Base-by-base conservation (phyloP, 2,888 invertebrate genomes). In the Microchrysa polita region DNA sequence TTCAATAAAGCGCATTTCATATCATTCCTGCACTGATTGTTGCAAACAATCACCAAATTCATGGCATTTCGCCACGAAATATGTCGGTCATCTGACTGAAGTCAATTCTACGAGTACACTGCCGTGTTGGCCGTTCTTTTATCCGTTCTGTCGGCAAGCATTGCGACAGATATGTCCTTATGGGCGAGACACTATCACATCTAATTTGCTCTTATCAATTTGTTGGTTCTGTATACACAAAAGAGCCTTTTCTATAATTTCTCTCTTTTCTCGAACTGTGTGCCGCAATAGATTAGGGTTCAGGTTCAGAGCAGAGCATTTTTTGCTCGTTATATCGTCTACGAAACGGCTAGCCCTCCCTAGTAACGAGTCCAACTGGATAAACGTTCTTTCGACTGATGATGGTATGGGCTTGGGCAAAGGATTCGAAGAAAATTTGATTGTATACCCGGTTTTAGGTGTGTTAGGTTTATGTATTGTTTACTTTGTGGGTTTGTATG, bases 291-390 rank as follows among this genome's bases (percentile, higher is more conserved):
- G n/a, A n/a, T n/a, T n/a, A n/a, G n/a, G n/a, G n/a, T n/a, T n/a
- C n/a, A n/a, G n/a, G n/a, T n/a, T n/a, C n/a, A n/a, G n/a, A n/a
- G n/a, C n/a, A n/a, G n/a, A n/a, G n/a, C n/a, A n/a, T n/a, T 55
- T 16, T 55, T 55, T 55, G 20, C 55, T 55, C 55, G 55, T 55
- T 55, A 55, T 55, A n/a, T 18, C 18, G 55, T 55, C 22, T 55
- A n/a, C 55, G 12, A n/a, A n/a, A 53, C 53, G 48, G 12, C 2
- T 18, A 18, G 20, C 55, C 2, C 18, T n/a, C n/a, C n/a, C n/a
- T n/a, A n/a, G n/a, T 55, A 55, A 55, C 55, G 22, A 22, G 22
- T 22, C 20, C 10, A 4, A 7, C 27, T 34, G 27, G 27, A 7
- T 34, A 34, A 34, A 7, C 27, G 27, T 7, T 34, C 27, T 34